These are phyloP conservation scores for Phasia obesa DNA, from an alignment of 2,888 invertebrate species.

Conservation along the genomic window DNA sequence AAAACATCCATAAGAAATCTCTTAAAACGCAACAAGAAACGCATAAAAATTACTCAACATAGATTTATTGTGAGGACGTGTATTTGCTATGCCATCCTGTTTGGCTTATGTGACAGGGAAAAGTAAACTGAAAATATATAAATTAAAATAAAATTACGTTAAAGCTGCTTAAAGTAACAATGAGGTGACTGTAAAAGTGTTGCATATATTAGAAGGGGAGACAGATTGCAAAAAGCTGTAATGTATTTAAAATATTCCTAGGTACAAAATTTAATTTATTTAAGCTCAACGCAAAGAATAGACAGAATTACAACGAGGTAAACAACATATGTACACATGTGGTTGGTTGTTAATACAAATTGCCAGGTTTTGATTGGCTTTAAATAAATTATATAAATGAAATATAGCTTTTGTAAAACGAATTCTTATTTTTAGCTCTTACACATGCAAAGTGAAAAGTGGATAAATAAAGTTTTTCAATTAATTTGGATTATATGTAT, in stretches of 20 bases:
- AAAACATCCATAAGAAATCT: slow-evolving; percentile 52
- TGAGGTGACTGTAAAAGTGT: not conserved
- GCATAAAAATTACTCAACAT: slow-evolving; percentile 71
- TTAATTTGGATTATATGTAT: no score
- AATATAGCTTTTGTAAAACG: no score
- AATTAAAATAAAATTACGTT: slow-evolving; percentile 41
- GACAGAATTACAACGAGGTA: no score
- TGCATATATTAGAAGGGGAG: not conserved
- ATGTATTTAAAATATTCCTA: not conserved
- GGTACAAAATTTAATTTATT: slow-evolving; percentile 10
- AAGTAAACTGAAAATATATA: slow-evolving; percentile 24
- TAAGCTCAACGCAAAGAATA: not conserved
- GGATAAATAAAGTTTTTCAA: no score
- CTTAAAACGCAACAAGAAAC: slow-evolving; percentile 66
- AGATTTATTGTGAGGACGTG: slow-evolving; percentile 46
- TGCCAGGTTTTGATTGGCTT: no score
- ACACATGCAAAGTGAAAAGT: no score
- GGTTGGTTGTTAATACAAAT: no score
- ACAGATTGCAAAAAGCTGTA: not conserved
- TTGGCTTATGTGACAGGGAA: slow-evolving; percentile 20
- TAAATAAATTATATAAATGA: no score
- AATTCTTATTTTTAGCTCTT: no score
- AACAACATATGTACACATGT: no score
- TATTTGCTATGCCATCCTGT: slow-evolving; percentile 15
- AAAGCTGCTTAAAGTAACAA: slow-evolving; percentile 17